phyloP scores from a whole-genome alignment of 2,888 invertebrate genomes.

The Meandrusa payeni region DNA sequence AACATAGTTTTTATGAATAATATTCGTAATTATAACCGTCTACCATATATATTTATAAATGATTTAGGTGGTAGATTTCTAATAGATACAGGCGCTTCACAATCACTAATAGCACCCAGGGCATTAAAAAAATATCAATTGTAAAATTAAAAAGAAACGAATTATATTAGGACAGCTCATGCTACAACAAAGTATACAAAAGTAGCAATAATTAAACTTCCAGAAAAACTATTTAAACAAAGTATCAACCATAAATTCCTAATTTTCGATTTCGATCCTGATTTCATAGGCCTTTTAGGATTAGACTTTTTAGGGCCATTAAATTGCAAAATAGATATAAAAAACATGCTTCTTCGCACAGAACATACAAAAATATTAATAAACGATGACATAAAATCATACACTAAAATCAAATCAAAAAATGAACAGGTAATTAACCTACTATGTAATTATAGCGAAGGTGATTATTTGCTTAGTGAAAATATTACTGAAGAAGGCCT shows the following conservation, averaged over 20 bases:
- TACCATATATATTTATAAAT: constrained; percentile 20
- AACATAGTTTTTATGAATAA: constrained; percentile 10
- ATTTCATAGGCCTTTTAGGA: constrained; percentile 34
- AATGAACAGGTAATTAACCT: background rate
- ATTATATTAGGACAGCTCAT: constrained; percentile 54
- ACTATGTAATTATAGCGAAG: background rate
- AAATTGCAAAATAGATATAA: background rate
- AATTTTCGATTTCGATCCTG: constrained; percentile 34
- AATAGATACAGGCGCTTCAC: constrained; percentile 25
- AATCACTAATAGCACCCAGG: constrained; percentile 23
- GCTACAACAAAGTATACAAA: constrained; percentile 38
- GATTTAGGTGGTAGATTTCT: constrained; percentile 25
- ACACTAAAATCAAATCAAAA: background rate
- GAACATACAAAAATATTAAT: background rate
- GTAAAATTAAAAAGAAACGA: constrained; percentile 33
- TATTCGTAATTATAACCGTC: constrained; percentile 9
- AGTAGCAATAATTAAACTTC: constrained; percentile 27
- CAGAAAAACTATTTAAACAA: background rate
- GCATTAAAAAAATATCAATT: constrained; percentile 20
- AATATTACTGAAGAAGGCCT: background rate
- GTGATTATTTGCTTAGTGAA: background rate
- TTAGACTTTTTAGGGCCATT: constrained; percentile 26
- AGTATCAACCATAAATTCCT: constrained; percentile 33
- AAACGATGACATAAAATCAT: background rate
- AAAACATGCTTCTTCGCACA: background rate